These are phyloP conservation scores for Ardeotis arabs DNA, from an alignment of 2,113 vertebrate species.

Conservation along the genomic window DNA sequence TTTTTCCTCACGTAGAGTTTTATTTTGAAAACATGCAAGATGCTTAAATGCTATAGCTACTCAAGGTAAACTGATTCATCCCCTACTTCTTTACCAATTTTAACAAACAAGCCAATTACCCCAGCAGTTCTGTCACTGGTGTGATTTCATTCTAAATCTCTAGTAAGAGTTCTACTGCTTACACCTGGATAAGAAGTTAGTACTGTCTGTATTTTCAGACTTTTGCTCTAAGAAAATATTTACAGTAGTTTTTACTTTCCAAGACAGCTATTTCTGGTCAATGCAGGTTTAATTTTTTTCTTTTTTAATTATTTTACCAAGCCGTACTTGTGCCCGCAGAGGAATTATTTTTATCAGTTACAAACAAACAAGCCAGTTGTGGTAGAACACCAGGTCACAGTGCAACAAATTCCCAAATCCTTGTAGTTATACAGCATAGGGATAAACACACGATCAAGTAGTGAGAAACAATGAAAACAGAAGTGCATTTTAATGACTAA, in stretches of 20 bases:
- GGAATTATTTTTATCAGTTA: slow-evolving; percentile 27
- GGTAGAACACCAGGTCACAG: slow-evolving; percentile 24
- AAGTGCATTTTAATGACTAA: background rate
- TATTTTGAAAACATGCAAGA: background rate
- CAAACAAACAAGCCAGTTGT: slow-evolving; percentile 37
- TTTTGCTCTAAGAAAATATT: background rate
- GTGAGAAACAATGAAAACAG: background rate
- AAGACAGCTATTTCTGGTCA: slow-evolving; percentile 5
- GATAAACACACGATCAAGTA: background rate
- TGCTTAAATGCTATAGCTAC: background rate
- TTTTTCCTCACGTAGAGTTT: background rate
- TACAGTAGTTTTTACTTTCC: background rate
- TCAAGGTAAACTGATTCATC: background rate
- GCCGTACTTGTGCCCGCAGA: background rate
- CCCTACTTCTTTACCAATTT: background rate
- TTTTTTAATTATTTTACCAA: background rate
- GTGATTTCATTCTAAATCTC: background rate
- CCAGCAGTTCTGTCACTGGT: background rate
- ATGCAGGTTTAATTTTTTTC: background rate
- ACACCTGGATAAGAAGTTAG: background rate
- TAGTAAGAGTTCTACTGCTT: background rate
- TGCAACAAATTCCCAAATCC: slow-evolving; percentile 19
- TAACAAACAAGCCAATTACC: background rate
- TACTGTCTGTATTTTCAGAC: background rate
- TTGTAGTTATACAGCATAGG: background rate